A percentile compares a stretch with the other conserved stretches of the same genome.
Conservation (phyloP, 2,113 vertebrate genomes). For the Lagenorhynchus albirostris region DNA sequence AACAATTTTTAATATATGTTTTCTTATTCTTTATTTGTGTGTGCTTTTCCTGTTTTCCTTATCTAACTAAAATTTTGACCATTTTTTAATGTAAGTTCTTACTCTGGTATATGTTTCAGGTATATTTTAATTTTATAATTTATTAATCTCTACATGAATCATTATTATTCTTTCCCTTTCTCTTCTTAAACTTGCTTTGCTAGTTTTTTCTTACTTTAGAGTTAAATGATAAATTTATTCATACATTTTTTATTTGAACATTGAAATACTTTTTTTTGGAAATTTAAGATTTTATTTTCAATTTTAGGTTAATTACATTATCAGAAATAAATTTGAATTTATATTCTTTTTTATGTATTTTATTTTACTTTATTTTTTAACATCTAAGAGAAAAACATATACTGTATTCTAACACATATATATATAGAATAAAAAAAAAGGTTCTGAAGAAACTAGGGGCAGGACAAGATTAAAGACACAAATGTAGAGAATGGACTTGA, state of each 20-base stretch:
- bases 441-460: too few relatives aligned
- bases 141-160: not conserved
- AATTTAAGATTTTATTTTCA: too few relatives aligned
- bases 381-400: too few relatives aligned
- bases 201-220: not conserved
- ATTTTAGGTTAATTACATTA: too few relatives aligned
- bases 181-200: not conserved
- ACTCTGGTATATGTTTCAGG: not conserved
- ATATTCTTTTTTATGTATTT: too few relatives aligned
- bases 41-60: not conserved
- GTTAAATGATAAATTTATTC: not conserved
- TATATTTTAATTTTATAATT: not conserved
- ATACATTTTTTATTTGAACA: not conserved
- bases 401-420: too few relatives aligned
- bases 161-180: not conserved
- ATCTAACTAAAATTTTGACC: not conserved
- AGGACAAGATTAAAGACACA: too few relatives aligned
- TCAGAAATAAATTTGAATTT: too few relatives aligned
- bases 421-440: too few relatives aligned
- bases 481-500: too few relatives aligned
- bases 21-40: not conserved
- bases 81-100: not conserved
- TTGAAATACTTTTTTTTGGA: not conserved
- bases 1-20: not conserved
- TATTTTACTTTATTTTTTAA: too few relatives aligned